These are phyloP conservation scores for Cepphus grylle DNA, from an alignment of 2,113 vertebrate genomes.

Conservation along the genomic window DNA sequence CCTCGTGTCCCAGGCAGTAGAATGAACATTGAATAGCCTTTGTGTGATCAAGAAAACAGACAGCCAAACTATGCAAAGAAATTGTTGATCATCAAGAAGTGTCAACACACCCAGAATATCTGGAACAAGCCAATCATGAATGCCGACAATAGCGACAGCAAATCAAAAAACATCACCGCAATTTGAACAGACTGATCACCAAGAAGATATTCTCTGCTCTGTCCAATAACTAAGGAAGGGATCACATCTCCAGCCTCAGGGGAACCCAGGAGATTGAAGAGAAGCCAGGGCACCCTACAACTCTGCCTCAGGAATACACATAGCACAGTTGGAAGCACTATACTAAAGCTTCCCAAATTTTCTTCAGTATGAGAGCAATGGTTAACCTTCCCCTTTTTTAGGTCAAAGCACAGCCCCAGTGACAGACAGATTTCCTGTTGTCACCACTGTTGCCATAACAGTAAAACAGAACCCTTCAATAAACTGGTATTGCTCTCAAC, in stretches of 20 bases:
- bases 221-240: not conserved
- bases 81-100: not conserved
- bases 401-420: not conserved
- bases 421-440: not conserved
- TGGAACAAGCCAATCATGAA: not conserved
- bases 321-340: rapidly evolving
- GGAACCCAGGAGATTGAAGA: not conserved
- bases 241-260: not conserved
- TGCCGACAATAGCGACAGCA: not conserved
- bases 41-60: not conserved
- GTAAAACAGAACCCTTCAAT: not conserved
- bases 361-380: not conserved
- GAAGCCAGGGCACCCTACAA: not conserved
- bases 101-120: not conserved
- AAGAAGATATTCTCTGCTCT: not conserved
- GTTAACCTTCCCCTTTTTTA: not conserved
- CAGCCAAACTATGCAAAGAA: not conserved
- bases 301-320: not conserved
- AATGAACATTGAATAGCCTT: not conserved
- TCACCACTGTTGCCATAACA: not conserved
- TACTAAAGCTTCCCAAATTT: not conserved
- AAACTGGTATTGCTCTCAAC: not conserved
- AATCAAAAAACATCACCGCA: not conserved
- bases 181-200: not conserved
- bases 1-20: not conserved